phyloP scores from a whole-genome alignment of 2,797 vertebrate genomes.

The Remorina albescens region DNA sequence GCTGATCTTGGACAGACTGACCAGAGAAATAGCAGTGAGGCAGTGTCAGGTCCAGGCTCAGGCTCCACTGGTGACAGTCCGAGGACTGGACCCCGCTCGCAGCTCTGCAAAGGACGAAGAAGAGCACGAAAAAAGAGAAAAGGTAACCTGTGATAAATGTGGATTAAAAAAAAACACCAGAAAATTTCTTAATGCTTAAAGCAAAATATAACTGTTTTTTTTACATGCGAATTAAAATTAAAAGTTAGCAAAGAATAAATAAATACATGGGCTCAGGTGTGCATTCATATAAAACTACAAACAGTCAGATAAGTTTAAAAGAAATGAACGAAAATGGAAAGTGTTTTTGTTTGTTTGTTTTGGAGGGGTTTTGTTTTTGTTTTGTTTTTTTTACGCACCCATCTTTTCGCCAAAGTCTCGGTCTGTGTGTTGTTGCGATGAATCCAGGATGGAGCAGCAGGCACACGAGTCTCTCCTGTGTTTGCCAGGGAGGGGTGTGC shows the following conservation, averaged over 20 bases:
- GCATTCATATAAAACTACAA: not conserved
- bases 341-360: not conserved
- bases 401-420: conserved; percentile 41
- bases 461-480: conserved; percentile 63
- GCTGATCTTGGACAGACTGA: conserved; percentile 50
- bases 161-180: not conserved
- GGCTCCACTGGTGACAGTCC: conserved; percentile 43
- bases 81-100: conserved; percentile 39
- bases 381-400: conserved; percentile 52
- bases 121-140: conserved; percentile 18
- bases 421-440: conserved; percentile 52
- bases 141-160: conserved; percentile 21
- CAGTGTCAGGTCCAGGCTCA: conserved; percentile 39
- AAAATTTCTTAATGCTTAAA: conserved; percentile 3
- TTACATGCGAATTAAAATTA: conserved; percentile 7
- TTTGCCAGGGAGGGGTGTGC: conserved; percentile 73
- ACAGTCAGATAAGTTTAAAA: not conserved
- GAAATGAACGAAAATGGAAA: conserved; percentile 1
- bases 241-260: conserved; percentile 5
- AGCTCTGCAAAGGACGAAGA: conserved; percentile 52
- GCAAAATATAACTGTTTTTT: not conserved
- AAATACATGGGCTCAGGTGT: not conserved
- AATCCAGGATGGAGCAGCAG: conserved; percentile 70
- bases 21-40: conserved; percentile 41
- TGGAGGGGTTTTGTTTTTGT: too few relatives aligned